Percentiles rank a stretch among this genome's conserved stretches.
These are phyloP conservation scores for Parambassis ranga DNA, from an alignment of 2,797 vertebrate genomes.

Conservation along the genomic window DNA sequence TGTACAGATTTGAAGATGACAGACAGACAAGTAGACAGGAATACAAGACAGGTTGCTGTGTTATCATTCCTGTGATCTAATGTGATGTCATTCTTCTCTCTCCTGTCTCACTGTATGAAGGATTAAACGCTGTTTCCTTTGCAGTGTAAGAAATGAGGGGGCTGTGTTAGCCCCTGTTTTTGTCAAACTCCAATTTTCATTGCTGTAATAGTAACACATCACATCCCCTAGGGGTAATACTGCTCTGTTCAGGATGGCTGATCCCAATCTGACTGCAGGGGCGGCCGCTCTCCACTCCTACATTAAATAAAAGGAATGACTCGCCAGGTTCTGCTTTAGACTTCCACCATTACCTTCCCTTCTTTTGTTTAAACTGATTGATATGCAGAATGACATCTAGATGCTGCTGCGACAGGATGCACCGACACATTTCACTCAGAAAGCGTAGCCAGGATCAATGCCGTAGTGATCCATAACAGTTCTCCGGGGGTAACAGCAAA, in stretches of 20 bases:
- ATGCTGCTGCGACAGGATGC: conserved; percentile 55
- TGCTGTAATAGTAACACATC: conserved; percentile 7
- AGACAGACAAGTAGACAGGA: background rate
- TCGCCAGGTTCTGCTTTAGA: conserved; percentile 12
- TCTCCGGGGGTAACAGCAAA: conserved; percentile 5
- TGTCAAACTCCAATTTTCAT: conserved; percentile 2
- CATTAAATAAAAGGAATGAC: conserved; percentile 24
- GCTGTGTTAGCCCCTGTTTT: background rate
- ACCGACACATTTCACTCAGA: conserved; percentile 43
- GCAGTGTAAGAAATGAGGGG: background rate
- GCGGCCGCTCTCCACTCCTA: background rate
- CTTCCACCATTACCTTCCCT: background rate
- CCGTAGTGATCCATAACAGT: conserved; percentile 32
- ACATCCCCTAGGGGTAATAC: conserved; percentile 13
- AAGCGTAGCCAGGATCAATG: conserved; percentile 28
- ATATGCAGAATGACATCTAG: conserved; percentile 8
- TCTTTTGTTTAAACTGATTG: background rate
- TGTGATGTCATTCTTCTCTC: conserved; percentile 9
- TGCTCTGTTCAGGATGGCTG: conserved; percentile 22
- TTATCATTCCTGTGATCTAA: background rate
- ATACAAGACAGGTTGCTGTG: background rate
- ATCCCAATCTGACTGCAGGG: conserved; percentile 10
- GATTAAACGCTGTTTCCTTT: too few relatives aligned
- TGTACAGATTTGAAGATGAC: background rate
- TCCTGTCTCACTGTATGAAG: background rate